phyloP scores from a whole-genome alignment of 2,888 invertebrate species.

The Diaphora mendica region DNA sequence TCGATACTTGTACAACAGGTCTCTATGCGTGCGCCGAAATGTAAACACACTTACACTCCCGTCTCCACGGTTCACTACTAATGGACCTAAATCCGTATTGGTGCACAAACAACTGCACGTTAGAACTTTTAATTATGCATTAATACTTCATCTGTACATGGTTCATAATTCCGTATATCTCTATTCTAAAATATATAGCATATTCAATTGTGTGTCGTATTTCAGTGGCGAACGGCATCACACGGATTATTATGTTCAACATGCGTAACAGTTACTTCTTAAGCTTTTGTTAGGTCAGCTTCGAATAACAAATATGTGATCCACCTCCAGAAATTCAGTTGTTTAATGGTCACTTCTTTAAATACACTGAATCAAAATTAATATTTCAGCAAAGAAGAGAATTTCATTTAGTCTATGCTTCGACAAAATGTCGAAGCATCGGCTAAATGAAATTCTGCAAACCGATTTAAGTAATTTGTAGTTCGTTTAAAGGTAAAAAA shows the following conservation, averaged over 20 bases:
- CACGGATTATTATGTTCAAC: background rate
- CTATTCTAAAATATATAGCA: background rate
- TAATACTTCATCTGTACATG: background rate
- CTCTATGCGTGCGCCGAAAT: constrained; percentile 77
- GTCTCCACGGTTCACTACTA: constrained; percentile 44
- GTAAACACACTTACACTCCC: constrained; percentile 48
- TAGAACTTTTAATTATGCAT: constrained; percentile 10
- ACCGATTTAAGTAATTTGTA: background rate
- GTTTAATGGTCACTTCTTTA: background rate
- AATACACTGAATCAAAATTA: background rate
- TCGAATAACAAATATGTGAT: background rate
- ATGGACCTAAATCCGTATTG: constrained; percentile 45
- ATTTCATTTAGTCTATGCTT: background rate
- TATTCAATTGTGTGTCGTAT: background rate
- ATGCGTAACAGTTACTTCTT: background rate
- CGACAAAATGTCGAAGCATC: too few species aligned
- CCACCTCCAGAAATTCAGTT: background rate
- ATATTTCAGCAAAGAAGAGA: background rate
- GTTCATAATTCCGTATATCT: background rate
- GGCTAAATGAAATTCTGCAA: too few species aligned
- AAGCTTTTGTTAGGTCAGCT: background rate
- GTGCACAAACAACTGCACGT: constrained; percentile 19
- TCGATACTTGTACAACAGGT: constrained; percentile 81
- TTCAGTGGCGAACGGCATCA: too few species aligned
- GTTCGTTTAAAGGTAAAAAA: background rate